These are phyloP conservation scores for Phenacoccus solenopsis DNA, from an alignment of 1,140 invertebrate species.

Conservation along the genomic window DNA sequence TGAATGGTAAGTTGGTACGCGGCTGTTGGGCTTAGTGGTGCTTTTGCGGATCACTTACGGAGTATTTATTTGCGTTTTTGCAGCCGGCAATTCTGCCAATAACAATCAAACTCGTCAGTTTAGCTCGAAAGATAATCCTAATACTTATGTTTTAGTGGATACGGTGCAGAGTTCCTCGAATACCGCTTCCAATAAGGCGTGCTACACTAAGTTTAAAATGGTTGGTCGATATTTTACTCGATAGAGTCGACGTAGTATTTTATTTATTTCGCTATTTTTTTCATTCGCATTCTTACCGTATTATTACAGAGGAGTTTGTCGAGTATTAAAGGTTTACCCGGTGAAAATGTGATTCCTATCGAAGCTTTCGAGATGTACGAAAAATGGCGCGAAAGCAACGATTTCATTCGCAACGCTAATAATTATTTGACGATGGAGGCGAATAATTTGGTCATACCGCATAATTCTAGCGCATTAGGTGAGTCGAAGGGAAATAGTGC, in stretches of 20 bases:
- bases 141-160: conserved; percentile 1
- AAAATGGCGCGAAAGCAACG: conserved; percentile 11
- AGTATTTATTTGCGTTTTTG: no score
- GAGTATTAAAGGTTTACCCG: conserved; percentile 4
- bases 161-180: background rate
- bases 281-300: background rate
- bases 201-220: conserved; percentile 6
- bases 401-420: conserved; percentile 7
- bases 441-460: conserved; percentile 5
- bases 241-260: background rate
- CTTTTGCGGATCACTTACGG: no score
- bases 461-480: background rate
- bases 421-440: conserved; percentile 10
- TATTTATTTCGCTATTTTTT: background rate
- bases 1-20: background rate
- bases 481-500: background rate
- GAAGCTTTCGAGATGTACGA: conserved; percentile 10
- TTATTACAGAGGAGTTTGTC: background rate
- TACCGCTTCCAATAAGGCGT: background rate
- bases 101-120: conserved; percentile 10
- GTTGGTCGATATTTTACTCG: background rate
- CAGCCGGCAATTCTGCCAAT: background rate
- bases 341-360: conserved; percentile 4
- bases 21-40: background rate
- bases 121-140: background rate